Evolutionary conservation across 2,888 invertebrate genomes (phyloP).

Genomic region (Synergus umbraculus): DNA sequence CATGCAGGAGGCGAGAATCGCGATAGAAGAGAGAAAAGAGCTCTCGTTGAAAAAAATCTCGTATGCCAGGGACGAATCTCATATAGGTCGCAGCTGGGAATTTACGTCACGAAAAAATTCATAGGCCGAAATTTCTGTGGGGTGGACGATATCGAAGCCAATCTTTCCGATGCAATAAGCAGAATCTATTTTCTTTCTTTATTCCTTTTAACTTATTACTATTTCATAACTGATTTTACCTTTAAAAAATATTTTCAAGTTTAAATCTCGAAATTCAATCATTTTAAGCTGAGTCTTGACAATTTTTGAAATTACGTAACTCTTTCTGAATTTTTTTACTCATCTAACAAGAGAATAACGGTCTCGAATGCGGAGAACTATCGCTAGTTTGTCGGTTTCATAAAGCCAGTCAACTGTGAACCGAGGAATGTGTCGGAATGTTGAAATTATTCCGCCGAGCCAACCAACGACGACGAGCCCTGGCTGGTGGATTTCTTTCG

Average conservation of each 20-base stretch:
- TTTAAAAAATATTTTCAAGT: too few relatives aligned
- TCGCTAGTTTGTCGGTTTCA: conserved; percentile 55
- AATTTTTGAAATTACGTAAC: neutral
- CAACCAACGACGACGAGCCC: conserved; percentile 29
- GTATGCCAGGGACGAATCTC: conserved; percentile 75
- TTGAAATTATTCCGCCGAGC: conserved; percentile 51
- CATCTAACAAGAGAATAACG: conserved; percentile 11
- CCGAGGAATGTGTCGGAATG: conserved; percentile 68
- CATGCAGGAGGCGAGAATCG: conserved; percentile 66
- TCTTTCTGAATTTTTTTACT: conserved; percentile 5
- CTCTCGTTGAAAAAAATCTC: conserved; percentile 67
- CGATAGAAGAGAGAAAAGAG: conserved; percentile 60
- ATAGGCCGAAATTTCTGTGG: conserved; percentile 60
- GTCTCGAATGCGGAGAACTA: conserved; percentile 3
- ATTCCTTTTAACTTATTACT: neutral
- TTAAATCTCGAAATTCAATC: too few relatives aligned
- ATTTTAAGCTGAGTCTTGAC: too few relatives aligned
- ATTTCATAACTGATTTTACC: too few relatives aligned
- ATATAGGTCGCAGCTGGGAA: conserved; percentile 74
- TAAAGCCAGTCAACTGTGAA: conserved; percentile 71
- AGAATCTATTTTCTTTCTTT: conserved; percentile 27
- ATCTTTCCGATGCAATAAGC: conserved; percentile 7
- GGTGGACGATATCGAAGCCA: conserved; percentile 42
- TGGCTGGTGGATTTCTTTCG: conserved; percentile 24
- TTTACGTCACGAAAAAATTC: conserved; percentile 72